These are phyloP conservation scores for Distichodus sexfasciatus DNA, from an alignment of 2,797 vertebrate species.

Conservation along the genomic window DNA sequence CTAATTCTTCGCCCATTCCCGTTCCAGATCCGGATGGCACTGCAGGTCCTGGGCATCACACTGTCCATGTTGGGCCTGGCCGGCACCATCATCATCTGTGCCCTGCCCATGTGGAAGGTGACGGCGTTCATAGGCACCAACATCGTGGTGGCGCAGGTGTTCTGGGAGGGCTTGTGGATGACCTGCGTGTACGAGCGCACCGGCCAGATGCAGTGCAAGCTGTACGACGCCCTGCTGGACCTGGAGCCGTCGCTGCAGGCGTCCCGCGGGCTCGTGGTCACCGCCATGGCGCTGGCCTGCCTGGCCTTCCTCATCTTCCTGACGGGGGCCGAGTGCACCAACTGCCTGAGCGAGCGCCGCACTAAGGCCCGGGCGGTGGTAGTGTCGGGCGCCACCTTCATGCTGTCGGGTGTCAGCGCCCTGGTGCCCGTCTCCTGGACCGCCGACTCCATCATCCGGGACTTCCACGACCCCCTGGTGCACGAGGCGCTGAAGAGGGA, in stretches of 20 bases:
- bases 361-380: conserved; percentile 72
- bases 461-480: conserved; percentile 83
- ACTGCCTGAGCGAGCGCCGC: conserved; percentile 70
- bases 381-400: conserved; percentile 71
- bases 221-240: conserved; percentile 82
- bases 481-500: conserved; percentile 82
- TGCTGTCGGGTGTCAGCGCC: conserved; percentile 69
- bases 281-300: conserved; percentile 73
- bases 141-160: conserved; percentile 84
- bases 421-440: conserved; percentile 81
- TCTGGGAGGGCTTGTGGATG: conserved; percentile 90
- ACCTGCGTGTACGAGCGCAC: conserved; percentile 82
- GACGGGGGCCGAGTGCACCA: conserved; percentile 77
- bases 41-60: conserved; percentile 78
- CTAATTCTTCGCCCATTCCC: too few species aligned
- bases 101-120: conserved; percentile 86
- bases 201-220: conserved; percentile 86
- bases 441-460: conserved; percentile 76
- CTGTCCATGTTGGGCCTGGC: conserved; percentile 75
- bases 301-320: conserved; percentile 76
- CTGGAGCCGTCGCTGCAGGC: conserved; percentile 80
- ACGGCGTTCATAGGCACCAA: conserved; percentile 83
- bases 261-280: conserved; percentile 75
- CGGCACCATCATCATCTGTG: conserved; percentile 81
- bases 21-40: conserved; percentile 64